phyloP scores from a whole-genome alignment of 2,888 invertebrate genomes.

The Hedya salicella region DNA sequence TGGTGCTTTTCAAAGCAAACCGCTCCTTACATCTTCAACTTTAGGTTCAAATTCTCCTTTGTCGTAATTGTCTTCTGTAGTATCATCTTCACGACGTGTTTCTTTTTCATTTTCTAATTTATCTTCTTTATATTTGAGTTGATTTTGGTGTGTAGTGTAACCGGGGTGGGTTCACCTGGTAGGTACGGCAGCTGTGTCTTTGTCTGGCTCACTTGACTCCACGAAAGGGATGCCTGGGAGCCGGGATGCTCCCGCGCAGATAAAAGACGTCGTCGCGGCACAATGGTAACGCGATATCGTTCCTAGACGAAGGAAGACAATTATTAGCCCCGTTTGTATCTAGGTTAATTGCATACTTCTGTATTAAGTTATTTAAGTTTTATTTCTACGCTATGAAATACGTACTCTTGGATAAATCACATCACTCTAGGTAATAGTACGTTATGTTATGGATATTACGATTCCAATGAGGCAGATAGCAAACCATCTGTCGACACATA shows the following conservation, averaged over 20 bases:
- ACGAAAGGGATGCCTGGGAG: constrained; percentile 80
- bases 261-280: constrained; percentile 55
- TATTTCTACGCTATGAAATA: background rate
- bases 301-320: constrained; percentile 35
- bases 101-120: constrained; percentile 45
- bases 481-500: background rate
- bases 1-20: constrained; percentile 51
- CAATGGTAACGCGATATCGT: constrained; percentile 73
- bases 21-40: constrained; percentile 53
- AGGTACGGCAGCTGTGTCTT: constrained; percentile 70
- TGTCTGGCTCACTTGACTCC: constrained; percentile 81
- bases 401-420: background rate
- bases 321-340: constrained; percentile 36
- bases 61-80: constrained; percentile 51
- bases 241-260: constrained; percentile 65
- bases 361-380: background rate
- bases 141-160: constrained; percentile 48
- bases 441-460: background rate
- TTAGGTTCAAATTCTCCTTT: constrained; percentile 62
- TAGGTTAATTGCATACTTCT: constrained; percentile 15
- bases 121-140: constrained; percentile 47
- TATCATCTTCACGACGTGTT: constrained; percentile 50
- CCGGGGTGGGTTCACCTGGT: constrained; percentile 71
- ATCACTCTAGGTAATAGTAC: background rate
- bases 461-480: constrained; percentile 3